Base-by-base conservation (phyloP, 2,888 invertebrate species). In the Coleophora deauratella region DNA sequence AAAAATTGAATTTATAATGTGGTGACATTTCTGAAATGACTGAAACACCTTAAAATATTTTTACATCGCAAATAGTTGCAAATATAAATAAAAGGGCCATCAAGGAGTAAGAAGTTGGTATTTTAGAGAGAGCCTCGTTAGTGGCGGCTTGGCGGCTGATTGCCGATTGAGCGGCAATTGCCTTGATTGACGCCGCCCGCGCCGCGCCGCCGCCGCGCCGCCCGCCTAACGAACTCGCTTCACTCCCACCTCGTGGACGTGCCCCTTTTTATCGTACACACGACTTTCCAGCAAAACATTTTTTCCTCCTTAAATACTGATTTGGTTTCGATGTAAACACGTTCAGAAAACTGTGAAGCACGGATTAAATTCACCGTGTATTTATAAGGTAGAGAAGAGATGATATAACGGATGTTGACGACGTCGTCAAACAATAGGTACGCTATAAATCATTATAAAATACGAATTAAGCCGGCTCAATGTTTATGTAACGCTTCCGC, bases 161-260 rank as follows among this genome's bases (percentile, higher is more conserved):
- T 86, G 85, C 80, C 85, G 84, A 85, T 86, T 85, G 85, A 85
- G 77, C 78, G 78, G 76, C 86, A 81, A 86, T 86, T 84, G 86
- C 72, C 80, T 76, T 84, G 85, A 86, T 85, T 86, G 85, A 86
- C 82, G 80, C 72, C 68, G 76, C 72, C 72, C 27, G 27, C 35
- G n/a, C 40, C 35, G 37, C 37, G 37, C 43, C 37, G 66, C 67
- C 35, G n/a, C 40, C 35, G 37, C 37, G 37, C 43, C 37, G 66
- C 67, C 61, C 62, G 65, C 63, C 71, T 77, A 86, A 86, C 85
- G 86, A 86, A 78, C 84, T 76, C 69, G 80, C 79, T 82, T 79
- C 78, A 79, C 21, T 21, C 61, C 66, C 55, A 65, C 59, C 54
- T 52, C 62, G 68, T 73, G 81, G 67, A 74, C 75, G 73, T 72